Evolutionary conservation across 2,797 vertebrate genomes (phyloP).

Genomic region (Tarsius wallacei): DNA sequence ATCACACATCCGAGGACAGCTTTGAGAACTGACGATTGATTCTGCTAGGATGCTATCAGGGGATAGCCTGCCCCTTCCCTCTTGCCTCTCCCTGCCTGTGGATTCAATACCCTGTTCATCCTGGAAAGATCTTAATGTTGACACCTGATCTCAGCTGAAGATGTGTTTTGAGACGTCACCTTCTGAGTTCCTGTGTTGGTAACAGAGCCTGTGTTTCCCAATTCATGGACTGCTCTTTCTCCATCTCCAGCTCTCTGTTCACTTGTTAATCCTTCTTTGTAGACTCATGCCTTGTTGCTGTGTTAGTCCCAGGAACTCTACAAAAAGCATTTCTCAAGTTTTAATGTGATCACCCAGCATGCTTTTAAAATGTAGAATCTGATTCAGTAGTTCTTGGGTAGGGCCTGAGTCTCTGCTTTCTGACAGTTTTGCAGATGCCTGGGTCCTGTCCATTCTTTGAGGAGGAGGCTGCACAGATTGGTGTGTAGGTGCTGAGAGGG

Average conservation of each 20-base stretch:
- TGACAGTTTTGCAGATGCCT: background rate
- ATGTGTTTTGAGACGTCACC: background rate
- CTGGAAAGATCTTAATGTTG: background rate
- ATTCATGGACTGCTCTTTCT: background rate
- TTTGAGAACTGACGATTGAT: conserved; percentile 43
- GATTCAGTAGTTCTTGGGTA: background rate
- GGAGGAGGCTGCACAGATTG: background rate
- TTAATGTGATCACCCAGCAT: background rate
- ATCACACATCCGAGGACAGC: background rate
- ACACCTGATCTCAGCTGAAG: background rate
- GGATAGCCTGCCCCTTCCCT: background rate
- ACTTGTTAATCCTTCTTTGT: background rate
- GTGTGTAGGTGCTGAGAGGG: background rate
- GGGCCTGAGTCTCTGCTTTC: background rate
- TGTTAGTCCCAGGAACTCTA: background rate
- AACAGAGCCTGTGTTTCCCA: background rate
- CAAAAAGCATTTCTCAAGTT: background rate
- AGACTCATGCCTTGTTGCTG: background rate
- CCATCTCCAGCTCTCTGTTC: background rate
- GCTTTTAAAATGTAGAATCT: background rate
- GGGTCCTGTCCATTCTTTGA: background rate
- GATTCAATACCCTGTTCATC: background rate
- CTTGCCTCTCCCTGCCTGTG: background rate
- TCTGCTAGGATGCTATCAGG: background rate
- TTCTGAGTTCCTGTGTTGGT: background rate